Percentiles rank a stretch among this genome's conserved stretches.
Conservation (phyloP, 1,140 invertebrate genomes). For the Drosophila tani region DNA sequence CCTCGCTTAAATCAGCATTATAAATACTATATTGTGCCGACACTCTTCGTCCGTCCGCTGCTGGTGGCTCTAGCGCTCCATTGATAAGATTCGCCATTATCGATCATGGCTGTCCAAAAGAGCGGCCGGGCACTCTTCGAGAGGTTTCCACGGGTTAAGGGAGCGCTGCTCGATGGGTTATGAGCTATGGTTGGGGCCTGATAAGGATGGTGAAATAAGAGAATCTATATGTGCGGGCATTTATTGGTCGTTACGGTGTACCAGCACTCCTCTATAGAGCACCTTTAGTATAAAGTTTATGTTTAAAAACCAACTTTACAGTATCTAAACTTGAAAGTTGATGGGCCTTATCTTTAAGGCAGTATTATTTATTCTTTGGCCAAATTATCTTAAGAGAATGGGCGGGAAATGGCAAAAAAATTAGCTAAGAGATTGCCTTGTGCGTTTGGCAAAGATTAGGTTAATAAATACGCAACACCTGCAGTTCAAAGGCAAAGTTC, state of each 20-base stretch:
- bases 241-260: background rate
- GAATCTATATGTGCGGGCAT: conserved; percentile 28
- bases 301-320: conserved; percentile 14
- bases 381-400: conserved; percentile 16
- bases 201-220: conserved; percentile 48
- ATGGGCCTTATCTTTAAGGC: background rate
- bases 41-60: conserved; percentile 19
- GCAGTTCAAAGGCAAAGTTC: background rate
- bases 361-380: background rate
- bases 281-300: background rate
- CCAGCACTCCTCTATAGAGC: background rate
- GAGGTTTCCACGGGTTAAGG: conserved; percentile 41
- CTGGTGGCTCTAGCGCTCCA: background rate
- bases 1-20: conserved; percentile 19
- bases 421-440: background rate
- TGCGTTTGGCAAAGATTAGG: background rate
- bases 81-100: conserved; percentile 43
- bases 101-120: conserved; percentile 22
- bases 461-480: background rate
- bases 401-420: background rate
- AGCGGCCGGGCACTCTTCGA: conserved; percentile 37
- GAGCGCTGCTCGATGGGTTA: conserved; percentile 22
- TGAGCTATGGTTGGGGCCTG: background rate
- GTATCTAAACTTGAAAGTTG: background rate
- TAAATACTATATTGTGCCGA: conserved; percentile 36